phyloP scores from a whole-genome alignment of 2,797 vertebrate species.

The Lepus oiostolus region DNA sequence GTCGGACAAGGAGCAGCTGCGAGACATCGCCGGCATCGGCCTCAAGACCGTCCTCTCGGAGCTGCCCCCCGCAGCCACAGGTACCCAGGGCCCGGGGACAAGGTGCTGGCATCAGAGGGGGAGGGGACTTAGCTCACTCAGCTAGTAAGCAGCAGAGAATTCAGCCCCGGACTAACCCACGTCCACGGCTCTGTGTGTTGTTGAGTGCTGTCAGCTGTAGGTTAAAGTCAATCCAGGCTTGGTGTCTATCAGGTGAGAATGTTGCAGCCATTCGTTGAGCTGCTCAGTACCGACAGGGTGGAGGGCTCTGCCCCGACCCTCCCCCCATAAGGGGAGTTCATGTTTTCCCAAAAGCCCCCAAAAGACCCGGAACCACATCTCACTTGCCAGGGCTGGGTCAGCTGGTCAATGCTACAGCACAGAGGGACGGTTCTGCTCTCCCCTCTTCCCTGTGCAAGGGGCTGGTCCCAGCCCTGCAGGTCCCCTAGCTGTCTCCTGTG shows the following conservation, averaged over 20 bases:
- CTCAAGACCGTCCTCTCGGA: slow-evolving; percentile 96
- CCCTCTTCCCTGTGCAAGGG: too few relatives aligned
- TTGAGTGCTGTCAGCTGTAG: slow-evolving; percentile 26
- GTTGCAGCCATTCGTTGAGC: neutral
- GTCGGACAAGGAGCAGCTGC: slow-evolving; percentile 96
- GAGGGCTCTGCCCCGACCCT: neutral
- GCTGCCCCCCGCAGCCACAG: slow-evolving; percentile 93
- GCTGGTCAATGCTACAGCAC: neutral
- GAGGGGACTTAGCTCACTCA: neutral
- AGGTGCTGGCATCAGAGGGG: neutral
- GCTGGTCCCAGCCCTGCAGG: too few relatives aligned
- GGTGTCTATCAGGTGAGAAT: neutral
- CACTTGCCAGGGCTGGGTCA: neutral
- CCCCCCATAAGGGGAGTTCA: neutral
- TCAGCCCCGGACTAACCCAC: neutral
- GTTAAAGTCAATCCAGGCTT: neutral
- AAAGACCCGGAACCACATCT: neutral
- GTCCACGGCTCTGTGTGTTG: neutral
- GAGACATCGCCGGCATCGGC: slow-evolving; percentile 97
- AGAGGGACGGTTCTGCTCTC: too few relatives aligned
- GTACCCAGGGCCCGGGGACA: slow-evolving; percentile 84
- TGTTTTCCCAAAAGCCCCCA: neutral
- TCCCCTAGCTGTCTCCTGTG: neutral
- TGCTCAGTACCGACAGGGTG: neutral
- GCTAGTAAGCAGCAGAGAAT: neutral